Evolutionary conservation across 2,888 invertebrate genomes (phyloP).

Genomic region (Tenodera sinensis): DNA sequence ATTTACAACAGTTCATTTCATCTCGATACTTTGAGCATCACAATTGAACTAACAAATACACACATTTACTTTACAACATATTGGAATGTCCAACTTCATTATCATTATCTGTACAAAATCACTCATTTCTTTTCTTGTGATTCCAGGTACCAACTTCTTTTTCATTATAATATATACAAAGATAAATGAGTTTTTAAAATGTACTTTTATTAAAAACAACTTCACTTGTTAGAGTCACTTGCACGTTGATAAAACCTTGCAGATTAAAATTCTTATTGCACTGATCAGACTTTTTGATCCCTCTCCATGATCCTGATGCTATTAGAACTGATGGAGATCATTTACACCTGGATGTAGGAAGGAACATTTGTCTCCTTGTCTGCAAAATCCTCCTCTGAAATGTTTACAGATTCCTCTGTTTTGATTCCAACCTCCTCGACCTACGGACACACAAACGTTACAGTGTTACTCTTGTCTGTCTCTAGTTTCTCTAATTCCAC

Average conservation of each 20-base stretch:
- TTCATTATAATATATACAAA: no score
- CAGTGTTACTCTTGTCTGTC: not conserved
- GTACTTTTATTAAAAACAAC: no score
- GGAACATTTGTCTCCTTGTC: conserved; percentile 76
- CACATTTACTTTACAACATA: no score
- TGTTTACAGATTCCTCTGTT: conserved; percentile 65
- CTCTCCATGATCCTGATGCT: not conserved
- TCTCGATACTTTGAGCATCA: not conserved
- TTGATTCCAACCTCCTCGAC: not conserved
- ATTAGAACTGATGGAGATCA: conserved; percentile 46
- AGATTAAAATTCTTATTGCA: not conserved
- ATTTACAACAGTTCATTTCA: not conserved
- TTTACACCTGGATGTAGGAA: conserved; percentile 75
- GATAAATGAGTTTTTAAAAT: not conserved
- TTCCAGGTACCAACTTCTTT: no score
- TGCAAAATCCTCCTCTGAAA: conserved; percentile 75
- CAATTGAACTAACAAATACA: no score
- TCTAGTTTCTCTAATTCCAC: not conserved
- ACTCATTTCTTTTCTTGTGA: no score
- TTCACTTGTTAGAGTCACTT: no score
- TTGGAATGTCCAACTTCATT: no score
- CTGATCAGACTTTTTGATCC: not conserved
- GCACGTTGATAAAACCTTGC: no score
- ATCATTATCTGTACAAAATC: no score
- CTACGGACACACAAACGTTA: not conserved